Conservation (phyloP, 2,797 vertebrate genomes). For the Dendrocincla fuliginosa region DNA sequence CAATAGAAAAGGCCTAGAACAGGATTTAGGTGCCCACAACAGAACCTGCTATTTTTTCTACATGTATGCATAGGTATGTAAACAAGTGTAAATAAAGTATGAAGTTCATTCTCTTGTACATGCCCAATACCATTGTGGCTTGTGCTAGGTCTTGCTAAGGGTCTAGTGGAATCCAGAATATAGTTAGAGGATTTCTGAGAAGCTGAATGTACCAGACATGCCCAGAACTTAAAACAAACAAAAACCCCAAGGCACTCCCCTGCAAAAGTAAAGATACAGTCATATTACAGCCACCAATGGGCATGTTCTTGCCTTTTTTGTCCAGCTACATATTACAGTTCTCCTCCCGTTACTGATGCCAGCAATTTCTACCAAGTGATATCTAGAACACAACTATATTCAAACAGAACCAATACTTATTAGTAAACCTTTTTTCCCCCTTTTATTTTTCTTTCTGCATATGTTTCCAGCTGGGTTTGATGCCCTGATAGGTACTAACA, state of each 20-base stretch:
- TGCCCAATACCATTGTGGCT: background rate
- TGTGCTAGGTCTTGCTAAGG: background rate
- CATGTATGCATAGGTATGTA: background rate
- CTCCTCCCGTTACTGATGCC: background rate
- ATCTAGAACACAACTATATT: background rate
- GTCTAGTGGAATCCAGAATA: background rate
- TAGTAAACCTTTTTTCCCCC: background rate
- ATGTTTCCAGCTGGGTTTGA: background rate
- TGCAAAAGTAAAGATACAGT: background rate
- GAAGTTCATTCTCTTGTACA: background rate
- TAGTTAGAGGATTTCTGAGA: background rate
- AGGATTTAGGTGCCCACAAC: background rate
- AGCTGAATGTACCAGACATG: background rate
- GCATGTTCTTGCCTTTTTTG: background rate
- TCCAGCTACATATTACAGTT: background rate
- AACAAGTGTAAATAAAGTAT: background rate
- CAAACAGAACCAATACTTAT: background rate
- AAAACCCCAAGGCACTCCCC: rapidly evolving
- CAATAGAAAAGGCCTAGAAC: background rate
- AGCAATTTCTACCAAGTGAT: background rate
- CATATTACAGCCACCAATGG: background rate
- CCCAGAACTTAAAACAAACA: background rate
- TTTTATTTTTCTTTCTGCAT: background rate
- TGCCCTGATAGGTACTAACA: background rate
- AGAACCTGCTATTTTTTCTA: background rate